Evolutionary conservation across 2,113 vertebrate genomes (phyloP).

Genomic region (Eurypyga helias): DNA sequence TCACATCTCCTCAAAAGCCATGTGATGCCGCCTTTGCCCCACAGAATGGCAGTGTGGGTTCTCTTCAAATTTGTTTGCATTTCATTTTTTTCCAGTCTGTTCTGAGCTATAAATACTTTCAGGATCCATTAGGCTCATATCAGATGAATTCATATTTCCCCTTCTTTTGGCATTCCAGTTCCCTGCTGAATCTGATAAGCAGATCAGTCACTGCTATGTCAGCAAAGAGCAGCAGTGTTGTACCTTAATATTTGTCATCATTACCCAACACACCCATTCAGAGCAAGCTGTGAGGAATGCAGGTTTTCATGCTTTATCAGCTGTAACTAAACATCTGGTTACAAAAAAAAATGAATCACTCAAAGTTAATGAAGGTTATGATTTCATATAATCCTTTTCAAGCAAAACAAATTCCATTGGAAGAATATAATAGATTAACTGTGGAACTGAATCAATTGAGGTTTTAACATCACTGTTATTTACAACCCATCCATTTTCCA

Average conservation of each 20-base stretch:
- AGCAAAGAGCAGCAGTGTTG: constrained; percentile 3
- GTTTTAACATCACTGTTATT: constrained; percentile 30
- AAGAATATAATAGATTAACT: constrained; percentile 44
- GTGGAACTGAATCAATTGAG: neutral
- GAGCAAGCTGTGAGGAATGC: constrained; percentile 70
- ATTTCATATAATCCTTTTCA: constrained; percentile 59
- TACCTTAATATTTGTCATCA: constrained; percentile 69
- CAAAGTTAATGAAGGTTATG: constrained; percentile 58
- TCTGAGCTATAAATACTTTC: constrained; percentile 6
- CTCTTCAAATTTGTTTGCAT: neutral
- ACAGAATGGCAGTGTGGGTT: neutral
- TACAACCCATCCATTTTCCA: neutral
- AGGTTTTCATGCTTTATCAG: constrained; percentile 70
- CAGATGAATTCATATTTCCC: constrained; percentile 43
- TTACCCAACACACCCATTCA: constrained; percentile 65
- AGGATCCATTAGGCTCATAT: neutral
- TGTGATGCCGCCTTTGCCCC: neutral
- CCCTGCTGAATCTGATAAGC: constrained; percentile 68
- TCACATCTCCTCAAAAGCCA: neutral
- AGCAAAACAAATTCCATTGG: constrained; percentile 61
- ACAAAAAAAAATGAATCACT: constrained; percentile 54
- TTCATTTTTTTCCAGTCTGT: neutral
- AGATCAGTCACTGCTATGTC: constrained; percentile 55
- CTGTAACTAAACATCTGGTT: constrained; percentile 67
- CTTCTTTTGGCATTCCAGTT: constrained; percentile 52